These are phyloP conservation scores for Sphaerophoria rueppellii DNA, from an alignment of 2,888 invertebrate genomes.

Conservation along the genomic window DNA sequence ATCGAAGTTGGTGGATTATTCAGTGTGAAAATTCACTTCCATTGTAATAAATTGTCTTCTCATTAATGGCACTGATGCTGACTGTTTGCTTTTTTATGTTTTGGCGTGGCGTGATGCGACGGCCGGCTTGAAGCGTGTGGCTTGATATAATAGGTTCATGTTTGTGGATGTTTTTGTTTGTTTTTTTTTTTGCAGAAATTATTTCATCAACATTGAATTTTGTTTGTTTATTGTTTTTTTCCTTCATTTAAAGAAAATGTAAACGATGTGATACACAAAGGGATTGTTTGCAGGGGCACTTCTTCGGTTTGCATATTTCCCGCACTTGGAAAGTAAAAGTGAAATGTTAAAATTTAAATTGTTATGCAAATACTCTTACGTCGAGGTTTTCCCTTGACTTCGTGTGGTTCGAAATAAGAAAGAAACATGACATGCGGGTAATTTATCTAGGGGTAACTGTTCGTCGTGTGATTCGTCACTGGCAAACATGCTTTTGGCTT, in stretches of 20 bases:
- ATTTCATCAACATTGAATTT: conserved; percentile 49
- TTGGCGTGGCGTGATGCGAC: background rate
- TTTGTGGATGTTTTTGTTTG: conserved; percentile 9
- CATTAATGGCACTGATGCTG: conserved; percentile 15
- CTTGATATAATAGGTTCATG: conserved; percentile 12
- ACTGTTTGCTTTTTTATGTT: background rate
- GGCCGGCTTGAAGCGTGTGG: background rate
- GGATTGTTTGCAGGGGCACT: conserved; percentile 10
- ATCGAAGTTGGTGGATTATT: conserved; percentile 49
- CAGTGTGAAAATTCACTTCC: conserved; percentile 58
- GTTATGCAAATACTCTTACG: conserved; percentile 60
- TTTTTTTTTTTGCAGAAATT: conserved; percentile 38
- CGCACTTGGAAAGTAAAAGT: conserved; percentile 71
- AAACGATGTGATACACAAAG: conserved; percentile 29
- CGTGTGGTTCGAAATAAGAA: background rate
- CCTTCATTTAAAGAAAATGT: background rate
- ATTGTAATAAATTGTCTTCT: conserved; percentile 62
- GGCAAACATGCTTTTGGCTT: background rate
- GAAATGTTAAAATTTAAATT: conserved; percentile 39
- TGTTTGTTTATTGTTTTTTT: conserved; percentile 4
- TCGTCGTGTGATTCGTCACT: conserved; percentile 1
- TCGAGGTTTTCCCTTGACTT: conserved; percentile 29
- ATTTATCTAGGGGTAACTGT: conserved; percentile 26
- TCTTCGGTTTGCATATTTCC: conserved; percentile 20
- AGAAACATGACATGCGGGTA: conserved; percentile 11